Conservation (phyloP, 2,888 invertebrate species). For the Oligia strigilis region DNA sequence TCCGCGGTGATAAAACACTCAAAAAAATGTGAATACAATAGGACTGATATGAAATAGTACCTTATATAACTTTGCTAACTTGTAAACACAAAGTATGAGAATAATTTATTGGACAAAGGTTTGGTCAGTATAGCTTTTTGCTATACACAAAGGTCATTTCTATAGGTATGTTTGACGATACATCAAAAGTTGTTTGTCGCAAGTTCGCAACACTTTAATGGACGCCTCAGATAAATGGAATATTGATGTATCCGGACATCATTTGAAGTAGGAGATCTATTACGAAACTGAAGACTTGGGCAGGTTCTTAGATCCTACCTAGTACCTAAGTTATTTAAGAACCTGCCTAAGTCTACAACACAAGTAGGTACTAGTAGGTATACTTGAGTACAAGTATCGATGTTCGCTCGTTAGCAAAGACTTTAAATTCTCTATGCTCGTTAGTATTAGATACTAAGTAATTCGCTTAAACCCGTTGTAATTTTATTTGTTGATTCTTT, state of each 20-base stretch:
- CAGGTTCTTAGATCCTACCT: background rate
- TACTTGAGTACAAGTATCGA: too few relatives aligned
- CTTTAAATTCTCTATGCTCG: too few relatives aligned
- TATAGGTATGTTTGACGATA: background rate
- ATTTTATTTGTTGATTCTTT: too few relatives aligned
- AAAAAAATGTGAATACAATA: slow-evolving; percentile 16
- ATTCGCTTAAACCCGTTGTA: too few relatives aligned
- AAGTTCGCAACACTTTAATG: background rate
- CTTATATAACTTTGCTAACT: background rate
- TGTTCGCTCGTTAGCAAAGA: too few relatives aligned
- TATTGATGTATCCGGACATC: background rate
- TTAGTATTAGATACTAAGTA: too few relatives aligned
- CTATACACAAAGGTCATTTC: background rate
- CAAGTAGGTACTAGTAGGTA: too few relatives aligned
- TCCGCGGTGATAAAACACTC: slow-evolving; percentile 16
- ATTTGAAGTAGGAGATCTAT: too few relatives aligned
- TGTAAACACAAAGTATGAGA: background rate
- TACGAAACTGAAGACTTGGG: background rate
- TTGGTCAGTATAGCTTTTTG: background rate
- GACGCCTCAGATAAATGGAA: background rate
- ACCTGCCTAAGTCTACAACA: too few relatives aligned
- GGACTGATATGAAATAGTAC: background rate
- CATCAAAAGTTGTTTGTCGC: background rate
- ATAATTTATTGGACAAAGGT: background rate
- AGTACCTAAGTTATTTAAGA: too few relatives aligned